These are phyloP conservation scores for Poicephalus meyeri DNA, from an alignment of 2,113 vertebrate species.

Conservation along the genomic window DNA sequence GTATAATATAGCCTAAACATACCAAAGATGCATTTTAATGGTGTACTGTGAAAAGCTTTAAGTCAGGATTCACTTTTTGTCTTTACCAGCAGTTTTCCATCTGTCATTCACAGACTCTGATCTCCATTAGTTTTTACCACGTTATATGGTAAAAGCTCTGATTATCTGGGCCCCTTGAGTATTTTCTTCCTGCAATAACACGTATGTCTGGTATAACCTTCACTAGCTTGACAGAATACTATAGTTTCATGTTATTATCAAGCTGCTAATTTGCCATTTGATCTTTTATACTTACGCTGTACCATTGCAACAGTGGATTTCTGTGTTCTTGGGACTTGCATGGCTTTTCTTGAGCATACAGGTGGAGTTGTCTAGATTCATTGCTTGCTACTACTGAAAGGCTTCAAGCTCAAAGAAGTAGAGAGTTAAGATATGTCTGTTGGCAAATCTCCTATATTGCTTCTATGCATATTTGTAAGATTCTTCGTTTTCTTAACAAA, in stretches of 20 bases:
- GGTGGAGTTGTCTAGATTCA: not conserved
- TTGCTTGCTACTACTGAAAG: not conserved
- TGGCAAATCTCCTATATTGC: not conserved
- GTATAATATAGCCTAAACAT: not conserved
- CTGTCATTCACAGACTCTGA: not conserved
- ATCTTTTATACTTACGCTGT: not conserved
- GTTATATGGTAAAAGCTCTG: not conserved
- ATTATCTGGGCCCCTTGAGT: not conserved
- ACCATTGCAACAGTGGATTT: not conserved
- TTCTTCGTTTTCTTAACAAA: not conserved
- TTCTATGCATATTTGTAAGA: not conserved
- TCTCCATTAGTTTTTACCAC: not conserved
- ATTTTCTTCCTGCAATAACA: not conserved
- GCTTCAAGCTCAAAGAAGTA: not conserved
- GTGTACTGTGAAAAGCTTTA: not conserved
- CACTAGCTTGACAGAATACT: fast-evolving
- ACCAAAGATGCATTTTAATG: not conserved
- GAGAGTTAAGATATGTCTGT: not conserved
- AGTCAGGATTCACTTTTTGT: not conserved
- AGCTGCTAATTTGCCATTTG: not conserved
- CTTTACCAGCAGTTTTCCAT: not conserved
- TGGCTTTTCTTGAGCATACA: not conserved
- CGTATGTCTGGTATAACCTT: fast-evolving
- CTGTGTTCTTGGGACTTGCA: not conserved
- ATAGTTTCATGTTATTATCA: not conserved